Base-by-base conservation (phyloP, 2,888 invertebrate species). In the Lithodes maja region DNA sequence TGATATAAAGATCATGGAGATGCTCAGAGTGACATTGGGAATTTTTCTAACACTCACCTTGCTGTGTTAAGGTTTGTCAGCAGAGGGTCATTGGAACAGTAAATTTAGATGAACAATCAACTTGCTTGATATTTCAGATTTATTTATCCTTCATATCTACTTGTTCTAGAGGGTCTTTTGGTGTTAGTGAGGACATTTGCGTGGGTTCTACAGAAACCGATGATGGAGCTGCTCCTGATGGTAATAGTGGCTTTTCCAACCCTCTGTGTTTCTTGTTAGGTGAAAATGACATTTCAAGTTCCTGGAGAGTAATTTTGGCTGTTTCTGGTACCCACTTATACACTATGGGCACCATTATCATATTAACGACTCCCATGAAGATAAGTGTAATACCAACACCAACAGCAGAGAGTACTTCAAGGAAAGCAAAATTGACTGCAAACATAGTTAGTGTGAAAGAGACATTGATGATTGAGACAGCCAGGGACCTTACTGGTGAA, bases 281-380 rank as follows among this genome's bases (percentile, higher is more conserved):
- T 12, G 71, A n/a, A 17, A 71, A 71, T 12, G 71, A n/a, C 5
- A 1, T 12, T 50, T 91, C 90, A n/a, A 91, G 82, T 9, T 89
- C 81, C n/a, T 89, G 86, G 3, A 91, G 86, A 17, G 86, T 78
- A 54, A 82, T 49, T 50, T 78, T 52, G 1, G 84, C 78, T 1
- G 88, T 90, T 69, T 91, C 91, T 0, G 91, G 91, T 12, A 91
- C 55, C 61, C 88, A 90, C 50, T 75, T 17, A 83, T 83, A 86
- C 7, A 86, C 81, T 1, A 88, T 53, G 3, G 86, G 15, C 5
- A 74, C 82, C 15, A 71, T 3, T 1, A 83, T 2, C 49, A 71
- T 2, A 55, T 82, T 82, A 82, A 82, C 54, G n/a, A 9, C 75
- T 7, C 82, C 85, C 52, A 89, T 80, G n/a, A 89, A 9, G 0